These are phyloP conservation scores for Thalpophila matura DNA, from an alignment of 2,888 invertebrate genomes.

Conservation along the genomic window DNA sequence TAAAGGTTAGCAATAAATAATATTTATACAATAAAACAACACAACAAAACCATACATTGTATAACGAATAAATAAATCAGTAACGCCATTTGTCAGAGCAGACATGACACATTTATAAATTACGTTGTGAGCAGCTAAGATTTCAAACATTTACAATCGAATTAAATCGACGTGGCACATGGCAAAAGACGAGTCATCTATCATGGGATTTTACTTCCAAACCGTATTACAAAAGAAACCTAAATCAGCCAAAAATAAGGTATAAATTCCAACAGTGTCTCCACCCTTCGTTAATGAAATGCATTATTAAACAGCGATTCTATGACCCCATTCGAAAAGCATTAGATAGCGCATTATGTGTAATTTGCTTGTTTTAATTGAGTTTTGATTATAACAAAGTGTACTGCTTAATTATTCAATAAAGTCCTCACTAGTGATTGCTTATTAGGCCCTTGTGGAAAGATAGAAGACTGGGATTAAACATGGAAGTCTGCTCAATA, in stretches of 20 bases:
- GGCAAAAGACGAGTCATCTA: constrained; percentile 78
- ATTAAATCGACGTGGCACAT: constrained; percentile 75
- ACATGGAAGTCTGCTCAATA: constrained; percentile 3
- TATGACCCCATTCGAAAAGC: constrained; percentile 86
- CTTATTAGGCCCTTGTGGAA: constrained; percentile 15
- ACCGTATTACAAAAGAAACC: constrained; percentile 26
- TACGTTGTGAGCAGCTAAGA: constrained; percentile 62
- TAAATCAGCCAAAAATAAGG: constrained; percentile 32
- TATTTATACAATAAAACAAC: constrained; percentile 46
- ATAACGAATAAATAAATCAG: constrained; percentile 53
- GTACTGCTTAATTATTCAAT: constrained; percentile 85
- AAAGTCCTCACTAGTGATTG: constrained; percentile 48
- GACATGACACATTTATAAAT: constrained; percentile 60
- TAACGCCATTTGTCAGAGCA: constrained; percentile 54
- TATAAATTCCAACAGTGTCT: constrained; percentile 38
- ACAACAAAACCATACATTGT: constrained; percentile 44
- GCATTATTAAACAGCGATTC: constrained; percentile 86
- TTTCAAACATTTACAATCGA: constrained; percentile 76
- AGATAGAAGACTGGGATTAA: not conserved
- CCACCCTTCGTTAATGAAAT: constrained; percentile 74
- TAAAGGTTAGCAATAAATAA: constrained; percentile 54
- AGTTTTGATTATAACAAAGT: constrained; percentile 88
- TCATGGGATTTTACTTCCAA: constrained; percentile 71
- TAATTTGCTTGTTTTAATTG: constrained; percentile 90
- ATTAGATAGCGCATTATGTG: constrained; percentile 83